These are phyloP conservation scores for Lepus europaeus DNA, from an alignment of 2,113 vertebrate genomes.

Conservation along the genomic window DNA sequence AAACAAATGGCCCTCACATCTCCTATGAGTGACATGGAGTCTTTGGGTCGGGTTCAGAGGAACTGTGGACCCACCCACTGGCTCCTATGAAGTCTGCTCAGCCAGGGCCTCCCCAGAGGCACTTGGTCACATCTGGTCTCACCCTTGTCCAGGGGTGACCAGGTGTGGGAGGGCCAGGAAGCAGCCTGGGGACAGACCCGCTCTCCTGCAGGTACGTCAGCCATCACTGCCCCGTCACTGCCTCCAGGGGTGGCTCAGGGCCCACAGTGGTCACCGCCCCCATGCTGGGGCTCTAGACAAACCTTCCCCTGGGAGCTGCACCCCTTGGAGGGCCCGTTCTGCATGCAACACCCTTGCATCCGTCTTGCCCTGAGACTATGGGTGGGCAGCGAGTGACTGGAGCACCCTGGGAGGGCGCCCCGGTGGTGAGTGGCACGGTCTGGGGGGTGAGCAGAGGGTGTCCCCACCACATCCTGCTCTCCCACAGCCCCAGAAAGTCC, in stretches of 20 bases:
- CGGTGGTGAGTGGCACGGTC: rapidly evolving
- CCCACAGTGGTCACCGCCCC: not conserved
- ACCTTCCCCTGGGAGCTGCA: not conserved
- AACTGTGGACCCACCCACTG: not conserved
- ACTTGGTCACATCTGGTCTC: not conserved
- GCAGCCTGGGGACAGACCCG: not conserved
- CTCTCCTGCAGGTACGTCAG: not conserved
- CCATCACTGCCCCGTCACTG: not conserved
- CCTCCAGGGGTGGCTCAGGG: too few species aligned
- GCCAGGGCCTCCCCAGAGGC: not conserved
- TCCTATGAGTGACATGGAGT: rapidly evolving
- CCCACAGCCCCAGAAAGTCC: not conserved
- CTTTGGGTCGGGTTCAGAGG: not conserved
- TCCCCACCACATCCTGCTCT: rapidly evolving
- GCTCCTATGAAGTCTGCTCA: too few species aligned
- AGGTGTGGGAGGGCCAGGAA: not conserved
- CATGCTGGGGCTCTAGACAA: not conserved
- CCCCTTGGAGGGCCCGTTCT: rapidly evolving
- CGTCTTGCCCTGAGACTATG: too few species aligned
- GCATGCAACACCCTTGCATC: rapidly evolving
- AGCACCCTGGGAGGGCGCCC: not conserved
- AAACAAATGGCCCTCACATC: not conserved
- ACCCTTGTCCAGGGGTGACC: not conserved
- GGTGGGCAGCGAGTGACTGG: not conserved
- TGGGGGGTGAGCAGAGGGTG: rapidly evolving